A percentile compares a stretch with the other conserved stretches of the same genome.
Evolutionary conservation across 2,113 vertebrate genomes (phyloP).

Genomic region (Toxostoma redivivum): DNA sequence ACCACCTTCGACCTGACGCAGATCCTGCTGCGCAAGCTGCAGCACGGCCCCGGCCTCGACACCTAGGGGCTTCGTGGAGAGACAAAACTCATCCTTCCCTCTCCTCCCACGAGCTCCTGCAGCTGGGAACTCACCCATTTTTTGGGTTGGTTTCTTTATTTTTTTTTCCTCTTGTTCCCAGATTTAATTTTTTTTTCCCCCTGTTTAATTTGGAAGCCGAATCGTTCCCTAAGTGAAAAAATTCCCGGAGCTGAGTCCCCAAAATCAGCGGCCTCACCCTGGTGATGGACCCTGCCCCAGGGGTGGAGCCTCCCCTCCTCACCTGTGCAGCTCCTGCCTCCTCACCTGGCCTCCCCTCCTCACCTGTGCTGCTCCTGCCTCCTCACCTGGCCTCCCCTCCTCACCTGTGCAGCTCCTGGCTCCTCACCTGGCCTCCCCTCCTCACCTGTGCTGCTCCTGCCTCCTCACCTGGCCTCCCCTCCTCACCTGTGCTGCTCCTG

Average conservation of each 20-base stretch:
- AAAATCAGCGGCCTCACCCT: not conserved
- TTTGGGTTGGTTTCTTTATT: not conserved
- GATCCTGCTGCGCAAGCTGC: conserved; percentile 86
- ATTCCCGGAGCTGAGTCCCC: not conserved
- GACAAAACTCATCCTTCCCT: not conserved
- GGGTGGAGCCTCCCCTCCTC: not conserved
- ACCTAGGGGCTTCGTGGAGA: conserved; percentile 41
- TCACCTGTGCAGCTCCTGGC: not conserved
- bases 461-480: too few relatives aligned
- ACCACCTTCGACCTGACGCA: conserved; percentile 96
- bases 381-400: too few relatives aligned
- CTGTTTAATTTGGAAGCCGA: not conserved
- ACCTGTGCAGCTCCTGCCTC: conserved; percentile 2
- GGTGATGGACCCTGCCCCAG: not conserved
- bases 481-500: too few relatives aligned
- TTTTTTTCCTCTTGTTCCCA: not conserved
- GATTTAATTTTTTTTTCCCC: not conserved
- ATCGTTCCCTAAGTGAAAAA: not conserved
- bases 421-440: conserved; percentile 18
- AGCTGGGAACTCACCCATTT: not conserved
- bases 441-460: too few relatives aligned
- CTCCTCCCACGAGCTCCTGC: not conserved
- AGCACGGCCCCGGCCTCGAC: conserved; percentile 57
- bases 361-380: too few relatives aligned
- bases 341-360: too few relatives aligned